A percentile compares a stretch with the other conserved stretches of the same genome.
Evolutionary conservation across 2,113 vertebrate species (phyloP).

Genomic region (Aegotheles bennettii): DNA sequence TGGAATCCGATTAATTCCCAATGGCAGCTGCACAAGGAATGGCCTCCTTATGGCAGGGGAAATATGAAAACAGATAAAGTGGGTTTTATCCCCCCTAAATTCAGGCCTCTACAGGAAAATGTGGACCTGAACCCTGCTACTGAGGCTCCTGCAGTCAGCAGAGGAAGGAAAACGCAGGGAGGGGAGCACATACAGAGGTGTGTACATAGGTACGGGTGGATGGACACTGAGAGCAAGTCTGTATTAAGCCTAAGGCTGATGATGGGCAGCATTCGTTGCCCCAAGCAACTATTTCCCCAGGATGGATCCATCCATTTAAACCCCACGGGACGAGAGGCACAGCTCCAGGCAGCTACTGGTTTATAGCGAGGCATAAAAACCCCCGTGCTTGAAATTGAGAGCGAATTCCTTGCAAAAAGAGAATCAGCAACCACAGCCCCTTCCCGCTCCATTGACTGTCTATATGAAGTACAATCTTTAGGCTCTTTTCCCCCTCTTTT

Average conservation of each 20-base stretch:
- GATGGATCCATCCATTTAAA: not conserved
- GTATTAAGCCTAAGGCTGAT: not conserved
- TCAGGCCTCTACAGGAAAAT: not conserved
- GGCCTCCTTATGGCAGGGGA: not conserved
- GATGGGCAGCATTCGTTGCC: not conserved
- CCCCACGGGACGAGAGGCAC: not conserved
- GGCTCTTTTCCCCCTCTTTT: not conserved
- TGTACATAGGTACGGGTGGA: fast-evolving
- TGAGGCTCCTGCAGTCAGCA: not conserved
- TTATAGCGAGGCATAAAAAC: not conserved
- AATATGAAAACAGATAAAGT: not conserved
- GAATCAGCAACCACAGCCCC: not conserved
- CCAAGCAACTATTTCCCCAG: not conserved
- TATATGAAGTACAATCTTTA: not conserved
- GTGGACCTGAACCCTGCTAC: fast-evolving
- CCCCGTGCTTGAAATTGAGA: not conserved
- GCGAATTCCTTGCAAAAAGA: not conserved
- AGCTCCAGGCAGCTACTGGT: not conserved
- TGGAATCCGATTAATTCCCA: not conserved
- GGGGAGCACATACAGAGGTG: not conserved
- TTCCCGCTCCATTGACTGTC: not conserved
- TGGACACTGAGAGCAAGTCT: fast-evolving
- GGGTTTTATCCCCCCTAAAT: not conserved
- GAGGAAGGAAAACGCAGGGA: not conserved
- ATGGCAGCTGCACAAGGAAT: not conserved